These are phyloP conservation scores for Parasteatoda tepidariorum DNA, from an alignment of 1,140 invertebrate genomes.

Conservation along the genomic window DNA sequence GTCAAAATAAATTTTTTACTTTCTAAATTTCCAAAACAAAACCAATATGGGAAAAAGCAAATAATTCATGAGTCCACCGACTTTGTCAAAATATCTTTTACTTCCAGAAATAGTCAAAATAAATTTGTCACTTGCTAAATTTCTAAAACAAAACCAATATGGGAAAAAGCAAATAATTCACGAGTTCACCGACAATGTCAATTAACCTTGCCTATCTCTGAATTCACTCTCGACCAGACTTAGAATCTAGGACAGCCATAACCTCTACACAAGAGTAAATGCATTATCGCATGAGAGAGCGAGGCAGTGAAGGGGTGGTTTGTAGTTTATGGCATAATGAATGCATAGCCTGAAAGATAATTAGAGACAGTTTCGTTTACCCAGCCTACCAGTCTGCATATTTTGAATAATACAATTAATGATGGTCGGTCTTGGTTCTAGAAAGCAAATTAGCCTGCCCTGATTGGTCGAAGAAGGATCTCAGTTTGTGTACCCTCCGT, in stretches of 20 bases:
- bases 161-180: too few relatives aligned
- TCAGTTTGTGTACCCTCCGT: not conserved
- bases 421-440: not conserved
- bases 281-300: not conserved
- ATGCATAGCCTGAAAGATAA: slow-evolving; percentile 26
- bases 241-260: not conserved
- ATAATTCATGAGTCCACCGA: too few relatives aligned
- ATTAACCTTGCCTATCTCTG: not conserved
- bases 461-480: not conserved
- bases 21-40: too few relatives aligned
- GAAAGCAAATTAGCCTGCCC: not conserved
- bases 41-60: too few relatives aligned
- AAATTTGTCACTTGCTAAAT: too few relatives aligned
- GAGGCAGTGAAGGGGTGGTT: too few relatives aligned
- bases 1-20: too few relatives aligned
- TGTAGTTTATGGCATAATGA: too few relatives aligned
- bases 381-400: slow-evolving; percentile 7
- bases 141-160: too few relatives aligned
- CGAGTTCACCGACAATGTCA: not conserved
- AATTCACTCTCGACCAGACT: not conserved
- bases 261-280: not conserved
- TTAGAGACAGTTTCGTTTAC: slow-evolving; percentile 40
- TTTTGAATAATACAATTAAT: slow-evolving; percentile 52
- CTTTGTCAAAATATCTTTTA: too few relatives aligned
- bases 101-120: too few relatives aligned